phyloP scores from a whole-genome alignment of 2,797 vertebrate genomes.

The Cryptoprocta ferox region DNA sequence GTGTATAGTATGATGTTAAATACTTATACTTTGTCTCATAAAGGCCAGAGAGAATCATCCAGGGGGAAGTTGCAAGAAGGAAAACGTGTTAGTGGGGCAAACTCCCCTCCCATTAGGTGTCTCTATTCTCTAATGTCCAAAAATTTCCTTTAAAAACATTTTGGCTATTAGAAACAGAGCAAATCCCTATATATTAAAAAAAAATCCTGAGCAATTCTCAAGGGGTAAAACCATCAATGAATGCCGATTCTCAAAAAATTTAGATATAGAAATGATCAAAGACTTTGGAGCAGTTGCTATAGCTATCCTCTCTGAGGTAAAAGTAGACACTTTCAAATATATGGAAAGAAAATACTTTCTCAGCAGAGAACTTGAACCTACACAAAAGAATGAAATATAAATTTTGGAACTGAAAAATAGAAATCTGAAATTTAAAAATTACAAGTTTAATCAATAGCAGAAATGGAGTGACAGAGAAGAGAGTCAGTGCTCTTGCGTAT shows the following conservation, averaged over 20 bases:
- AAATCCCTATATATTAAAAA: background rate
- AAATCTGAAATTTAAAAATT: background rate
- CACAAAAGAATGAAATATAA: background rate
- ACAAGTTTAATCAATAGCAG: background rate
- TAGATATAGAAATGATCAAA: background rate
- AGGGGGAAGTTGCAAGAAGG: background rate
- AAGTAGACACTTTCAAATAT: background rate
- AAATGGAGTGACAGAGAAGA: background rate
- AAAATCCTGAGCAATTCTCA: background rate
- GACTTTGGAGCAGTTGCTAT: background rate
- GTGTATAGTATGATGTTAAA: background rate
- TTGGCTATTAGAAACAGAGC: background rate
- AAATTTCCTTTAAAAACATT: background rate
- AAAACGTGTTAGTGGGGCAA: background rate
- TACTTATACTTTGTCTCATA: background rate
- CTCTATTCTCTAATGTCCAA: background rate
- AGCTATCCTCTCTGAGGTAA: background rate
- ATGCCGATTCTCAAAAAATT: background rate
- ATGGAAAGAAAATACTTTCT: background rate
- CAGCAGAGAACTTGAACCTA: background rate
- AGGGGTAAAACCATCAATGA: background rate
- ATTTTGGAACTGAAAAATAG: background rate
- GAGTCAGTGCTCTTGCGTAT: background rate
- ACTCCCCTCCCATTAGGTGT: background rate
- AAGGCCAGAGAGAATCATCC: background rate